These are phyloP conservation scores for Pristionchus exspectatus DNA, from an alignment of 2,888 invertebrate genomes.

Conservation along the genomic window DNA sequence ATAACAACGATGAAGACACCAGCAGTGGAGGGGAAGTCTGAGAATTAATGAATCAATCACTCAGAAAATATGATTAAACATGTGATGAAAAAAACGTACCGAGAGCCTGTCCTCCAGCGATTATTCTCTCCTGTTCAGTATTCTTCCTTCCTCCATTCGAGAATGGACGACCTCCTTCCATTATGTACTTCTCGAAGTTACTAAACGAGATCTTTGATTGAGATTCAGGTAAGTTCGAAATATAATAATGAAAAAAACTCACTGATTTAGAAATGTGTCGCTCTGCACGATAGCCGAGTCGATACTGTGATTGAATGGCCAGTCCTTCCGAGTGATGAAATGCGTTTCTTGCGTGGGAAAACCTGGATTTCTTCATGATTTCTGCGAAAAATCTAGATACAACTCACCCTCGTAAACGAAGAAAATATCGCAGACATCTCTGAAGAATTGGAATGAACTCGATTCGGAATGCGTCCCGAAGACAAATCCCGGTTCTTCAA, in stretches of 20 bases:
- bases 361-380: background rate
- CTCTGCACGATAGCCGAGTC: background rate
- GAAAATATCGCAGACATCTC: conserved; percentile 1
- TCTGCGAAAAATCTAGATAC: background rate
- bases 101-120: background rate
- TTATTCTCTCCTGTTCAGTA: conserved; percentile 4
- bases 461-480: conserved; percentile 23
- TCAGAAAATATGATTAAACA: background rate
- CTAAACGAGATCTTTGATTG: background rate
- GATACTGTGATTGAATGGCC: background rate
- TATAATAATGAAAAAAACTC: background rate
- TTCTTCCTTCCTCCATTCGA: conserved; percentile 18
- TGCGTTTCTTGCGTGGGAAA: background rate
- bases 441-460: background rate
- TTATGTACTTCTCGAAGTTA: background rate
- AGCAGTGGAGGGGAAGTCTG: conserved; percentile 27
- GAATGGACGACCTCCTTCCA: background rate
- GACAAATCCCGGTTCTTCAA: background rate
- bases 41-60: background rate
- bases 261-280: background rate
- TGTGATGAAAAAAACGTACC: background rate
- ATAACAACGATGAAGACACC: conserved; percentile 1
- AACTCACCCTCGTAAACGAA: background rate
- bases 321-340: conserved; percentile 2
- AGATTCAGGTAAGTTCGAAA: too few species aligned